A percentile compares a stretch with the other conserved stretches of the same genome.
These are phyloP conservation scores for Lottia gigantea DNA, from an alignment of 2,888 invertebrate species.

Conservation along the genomic window DNA sequence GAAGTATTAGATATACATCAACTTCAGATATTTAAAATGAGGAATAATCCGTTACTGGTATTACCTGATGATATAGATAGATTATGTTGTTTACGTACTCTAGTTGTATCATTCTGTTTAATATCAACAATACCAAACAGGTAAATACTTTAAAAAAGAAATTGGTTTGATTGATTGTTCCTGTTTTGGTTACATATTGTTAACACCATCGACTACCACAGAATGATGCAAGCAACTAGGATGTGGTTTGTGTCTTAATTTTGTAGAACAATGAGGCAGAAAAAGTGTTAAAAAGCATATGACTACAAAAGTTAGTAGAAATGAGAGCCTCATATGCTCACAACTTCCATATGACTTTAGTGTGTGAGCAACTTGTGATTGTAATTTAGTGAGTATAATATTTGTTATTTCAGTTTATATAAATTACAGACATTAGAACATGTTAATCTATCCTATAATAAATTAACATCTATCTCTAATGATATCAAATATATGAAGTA, in stretches of 20 bases:
- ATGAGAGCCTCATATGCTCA: too few relatives aligned
- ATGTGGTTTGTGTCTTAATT: too few relatives aligned
- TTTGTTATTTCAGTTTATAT: slow-evolving; percentile 51
- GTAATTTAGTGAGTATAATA: too few relatives aligned
- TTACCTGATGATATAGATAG: slow-evolving; percentile 58
- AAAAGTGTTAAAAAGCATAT: too few relatives aligned
- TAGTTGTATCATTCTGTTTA: slow-evolving; percentile 64
- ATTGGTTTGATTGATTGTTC: not conserved
- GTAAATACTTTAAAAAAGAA: slow-evolving; percentile 37
- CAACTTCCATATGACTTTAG: too few relatives aligned
- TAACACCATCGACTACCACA: too few relatives aligned
- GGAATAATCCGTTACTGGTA: slow-evolving; percentile 63
- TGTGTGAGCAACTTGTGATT: too few relatives aligned
- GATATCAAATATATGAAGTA: slow-evolving; percentile 58
- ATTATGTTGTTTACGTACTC: slow-evolving; percentile 52
- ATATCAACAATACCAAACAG: slow-evolving; percentile 57
- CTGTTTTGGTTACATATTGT: too few relatives aligned
- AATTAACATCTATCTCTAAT: slow-evolving; percentile 55
- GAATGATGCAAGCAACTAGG: too few relatives aligned
- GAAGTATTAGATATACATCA: slow-evolving; percentile 57
- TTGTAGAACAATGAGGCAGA: too few relatives aligned
- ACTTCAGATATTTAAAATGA: slow-evolving; percentile 60
- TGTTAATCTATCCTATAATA: slow-evolving; percentile 65
- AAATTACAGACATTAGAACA: slow-evolving; percentile 53
- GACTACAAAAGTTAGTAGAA: too few relatives aligned